These are phyloP conservation scores for Ennomos erosarius DNA, from an alignment of 2,888 invertebrate species.

Conservation along the genomic window DNA sequence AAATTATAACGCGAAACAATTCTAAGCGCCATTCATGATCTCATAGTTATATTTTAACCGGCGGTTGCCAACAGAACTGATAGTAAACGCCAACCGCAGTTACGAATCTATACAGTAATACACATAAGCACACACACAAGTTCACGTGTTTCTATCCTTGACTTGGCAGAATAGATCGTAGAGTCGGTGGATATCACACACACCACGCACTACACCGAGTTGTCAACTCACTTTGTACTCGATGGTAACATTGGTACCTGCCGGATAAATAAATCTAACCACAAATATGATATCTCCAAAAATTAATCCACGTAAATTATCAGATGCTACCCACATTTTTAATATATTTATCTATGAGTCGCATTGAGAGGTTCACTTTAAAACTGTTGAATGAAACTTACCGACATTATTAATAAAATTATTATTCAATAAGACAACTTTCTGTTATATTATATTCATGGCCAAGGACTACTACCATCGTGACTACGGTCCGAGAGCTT, in stretches of 20 bases:
- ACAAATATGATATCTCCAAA: background rate
- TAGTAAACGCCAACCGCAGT: slow-evolving; percentile 26
- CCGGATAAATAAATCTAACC: background rate
- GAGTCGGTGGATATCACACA: background rate
- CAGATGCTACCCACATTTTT: too few relatives aligned
- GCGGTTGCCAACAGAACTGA: slow-evolving; percentile 1
- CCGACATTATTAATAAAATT: too few relatives aligned
- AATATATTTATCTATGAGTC: too few relatives aligned
- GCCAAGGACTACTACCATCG: too few relatives aligned
- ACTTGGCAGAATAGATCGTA: slow-evolving; percentile 1
- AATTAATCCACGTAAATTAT: too few relatives aligned
- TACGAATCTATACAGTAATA: slow-evolving; percentile 14
- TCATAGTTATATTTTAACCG: slow-evolving; percentile 10
- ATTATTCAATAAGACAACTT: too few relatives aligned
- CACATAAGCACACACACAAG: slow-evolving; percentile 3
- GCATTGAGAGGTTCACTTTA: too few relatives aligned
- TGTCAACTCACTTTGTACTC: slow-evolving; percentile 11
- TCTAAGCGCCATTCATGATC: slow-evolving; percentile 1
- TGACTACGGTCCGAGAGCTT: too few relatives aligned
- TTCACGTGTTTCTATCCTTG: background rate
- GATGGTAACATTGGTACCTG: slow-evolving; percentile 8
- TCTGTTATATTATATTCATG: too few relatives aligned
- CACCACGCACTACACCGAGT: background rate
- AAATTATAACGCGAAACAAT: background rate
- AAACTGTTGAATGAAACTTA: too few relatives aligned